Percentiles rank a stretch among this genome's conserved stretches.
phyloP scores from a whole-genome alignment of 2,797 vertebrate species.

The Clarias laeviceps region DNA sequence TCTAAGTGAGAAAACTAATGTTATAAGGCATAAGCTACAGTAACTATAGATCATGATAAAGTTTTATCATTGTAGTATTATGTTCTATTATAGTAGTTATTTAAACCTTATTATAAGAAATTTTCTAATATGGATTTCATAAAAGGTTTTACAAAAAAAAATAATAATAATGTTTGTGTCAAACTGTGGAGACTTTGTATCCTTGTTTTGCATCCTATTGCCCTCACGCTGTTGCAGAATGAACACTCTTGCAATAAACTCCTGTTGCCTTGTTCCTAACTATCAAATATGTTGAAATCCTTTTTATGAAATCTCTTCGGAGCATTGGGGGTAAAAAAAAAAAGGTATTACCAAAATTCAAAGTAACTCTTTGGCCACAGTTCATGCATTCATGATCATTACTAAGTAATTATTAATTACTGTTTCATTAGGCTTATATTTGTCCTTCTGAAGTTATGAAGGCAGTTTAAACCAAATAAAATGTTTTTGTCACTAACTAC shows the following conservation, averaged over 20 bases:
- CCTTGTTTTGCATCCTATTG: constrained; percentile 5
- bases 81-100: not conserved
- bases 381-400: not conserved
- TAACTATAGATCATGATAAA: too few species aligned
- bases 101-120: not conserved
- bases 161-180: not conserved
- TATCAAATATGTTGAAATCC: constrained; percentile 33
- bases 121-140: not conserved
- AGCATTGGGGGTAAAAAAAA: not conserved
- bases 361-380: not conserved
- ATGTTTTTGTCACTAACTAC: constrained; percentile 32
- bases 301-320: constrained; percentile 19
- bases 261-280: constrained; percentile 23
- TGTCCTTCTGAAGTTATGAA: not conserved
- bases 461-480: constrained; percentile 7
- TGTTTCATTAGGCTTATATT: not conserved
- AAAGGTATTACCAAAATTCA: not conserved
- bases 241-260: constrained; percentile 16
- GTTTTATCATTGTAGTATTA: not conserved
- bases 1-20: too few species aligned
- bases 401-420: not conserved
- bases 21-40: too few species aligned
- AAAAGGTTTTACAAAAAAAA: not conserved
- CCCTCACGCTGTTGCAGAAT: constrained; percentile 27
- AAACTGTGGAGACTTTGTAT: not conserved